Percentiles rank a stretch among this genome's conserved stretches.
phyloP scores from a whole-genome alignment of 2,113 vertebrate genomes.

The Calyptomena viridis region DNA sequence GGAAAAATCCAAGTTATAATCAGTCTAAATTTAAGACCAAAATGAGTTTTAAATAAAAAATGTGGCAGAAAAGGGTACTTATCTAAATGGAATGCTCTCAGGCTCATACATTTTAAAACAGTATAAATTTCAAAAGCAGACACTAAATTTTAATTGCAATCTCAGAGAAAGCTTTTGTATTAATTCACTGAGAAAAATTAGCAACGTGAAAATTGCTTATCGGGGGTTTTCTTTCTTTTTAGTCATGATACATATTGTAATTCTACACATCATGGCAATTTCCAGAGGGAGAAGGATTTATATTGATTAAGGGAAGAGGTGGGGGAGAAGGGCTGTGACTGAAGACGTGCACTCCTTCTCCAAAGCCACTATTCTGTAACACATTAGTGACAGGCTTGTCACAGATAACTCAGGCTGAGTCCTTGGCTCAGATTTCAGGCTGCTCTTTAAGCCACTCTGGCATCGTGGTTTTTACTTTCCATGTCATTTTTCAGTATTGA shows the following conservation, averaged over 20 bases:
- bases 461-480: conserved; percentile 48
- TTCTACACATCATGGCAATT: conserved; percentile 68
- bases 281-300: conserved; percentile 70
- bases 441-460: conserved; percentile 49
- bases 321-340: conserved; percentile 33
- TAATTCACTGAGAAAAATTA: conserved; percentile 78
- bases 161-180: conserved; percentile 74
- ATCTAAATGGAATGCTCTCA: conserved; percentile 80
- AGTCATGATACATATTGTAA: conserved; percentile 63
- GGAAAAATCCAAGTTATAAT: conserved; percentile 63
- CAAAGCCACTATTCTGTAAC: conserved; percentile 30
- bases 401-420: conserved; percentile 20
- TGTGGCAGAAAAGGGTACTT: conserved; percentile 74
- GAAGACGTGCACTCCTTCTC: conserved; percentile 50
- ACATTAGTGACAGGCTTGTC: conserved; percentile 49
- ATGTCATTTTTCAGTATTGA: conserved; percentile 64
- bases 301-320: conserved; percentile 60
- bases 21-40: conserved; percentile 67
- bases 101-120: conserved; percentile 76
- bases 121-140: conserved; percentile 76
- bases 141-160: conserved; percentile 80
- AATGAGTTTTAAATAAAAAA: conserved; percentile 80
- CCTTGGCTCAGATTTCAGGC: conserved; percentile 48
- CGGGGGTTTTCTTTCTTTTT: conserved; percentile 64
- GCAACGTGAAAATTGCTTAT: conserved; percentile 76